Base-by-base conservation (phyloP, 2,797 vertebrate species). In the Okamejei kenojei region DNA sequence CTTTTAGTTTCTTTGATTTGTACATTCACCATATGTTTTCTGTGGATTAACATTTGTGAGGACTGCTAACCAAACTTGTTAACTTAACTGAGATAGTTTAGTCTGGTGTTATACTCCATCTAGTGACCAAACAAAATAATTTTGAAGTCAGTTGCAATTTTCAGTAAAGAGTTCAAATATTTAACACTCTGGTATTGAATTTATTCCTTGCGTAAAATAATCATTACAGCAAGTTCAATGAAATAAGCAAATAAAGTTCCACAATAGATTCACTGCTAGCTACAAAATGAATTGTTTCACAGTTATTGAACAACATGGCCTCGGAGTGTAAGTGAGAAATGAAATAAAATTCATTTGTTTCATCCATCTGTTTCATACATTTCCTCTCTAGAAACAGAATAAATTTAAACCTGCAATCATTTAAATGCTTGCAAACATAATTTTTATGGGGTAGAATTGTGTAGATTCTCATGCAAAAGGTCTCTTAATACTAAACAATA, bases 221-320 rank as follows among this genome's bases (percentile, higher is more conserved):
- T 71, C 65, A 71, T 45, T 73, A 90, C 63, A 65, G 29, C n/a
- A 88, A 88, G 68, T n/a, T 71, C 32, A 19, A 90, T 38, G 21
- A 90, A 45, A 17, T 45, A 7, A 71, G 68, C 65, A 73, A 68
- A 90, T 35, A 71, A n/a, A 82, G 45, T 82, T 90, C 32, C 65
- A 90, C 35, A 68, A 90, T 90, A 38, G 38, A 73, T 90, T 90
- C 68, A n/a, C 65, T 90, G 11, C 68, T 35, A 17, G 65, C 88
- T 90, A 90, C 35, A 73, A 82, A 45, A 73, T 73, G 23, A 32
- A 6, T 68, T 29, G n/a, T 17, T 17, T 81, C 86, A 90, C 32
- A 90, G 35, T 19, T 65, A 65, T 65, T 88, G 58, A 61, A 63
- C 74, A 79, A 79, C 58, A 65, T 38, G 88, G 15, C 38, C 9